Base-by-base conservation (phyloP, 2,797 vertebrate genomes). In the Ibycter americanus region DNA sequence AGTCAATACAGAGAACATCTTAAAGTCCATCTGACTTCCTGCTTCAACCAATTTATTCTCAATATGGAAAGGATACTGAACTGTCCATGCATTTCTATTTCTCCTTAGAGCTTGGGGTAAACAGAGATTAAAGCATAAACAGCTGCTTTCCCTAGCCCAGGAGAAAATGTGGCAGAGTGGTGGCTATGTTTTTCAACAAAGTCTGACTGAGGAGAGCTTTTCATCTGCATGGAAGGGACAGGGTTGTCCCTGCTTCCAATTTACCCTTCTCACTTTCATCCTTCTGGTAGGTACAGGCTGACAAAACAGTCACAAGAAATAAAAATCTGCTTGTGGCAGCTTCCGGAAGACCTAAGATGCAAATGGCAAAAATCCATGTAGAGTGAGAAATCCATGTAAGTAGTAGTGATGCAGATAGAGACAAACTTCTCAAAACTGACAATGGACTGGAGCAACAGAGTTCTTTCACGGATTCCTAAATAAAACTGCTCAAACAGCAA, bases 11-110 rank as follows among this genome's bases (percentile, higher is more conserved):
- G 70, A 94, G 87, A 94, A 86, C 67, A 95, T 96, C 90, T 92
- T 79, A 19, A 89, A 96, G 95, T 94, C 91, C 74, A 81, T 81
- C 83, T 91, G 87, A 95, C 82, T 97, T 96, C 82, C 83, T 62
- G 63, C 83, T 95, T 97, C 93, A 97, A 87, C 73, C 77, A 76
- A 83, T 97, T 95, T 96, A 63, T 94, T 96, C 93, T 94, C 89
- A 88, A 22, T 63, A 73, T 87, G 51, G 59, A 73, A 79, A 27
- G 56, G 58, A 94, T 91, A 84, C 92, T 78, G 89, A 97, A 84
- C 42, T 9, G 29, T 34, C 44, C 32, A 8, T 34, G 25, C 65
- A 65, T 90, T 95, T 94, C 38, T 65, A 6, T 70, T 87, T 29
- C 49, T 89, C 44, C 25, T 47, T n/a, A 73, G 42, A 93, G 19